Evolutionary conservation across 2,888 invertebrate genomes (phyloP), one percentile per base, ranked within the genome.

Genomic region (Tinea pellionella): DNA sequence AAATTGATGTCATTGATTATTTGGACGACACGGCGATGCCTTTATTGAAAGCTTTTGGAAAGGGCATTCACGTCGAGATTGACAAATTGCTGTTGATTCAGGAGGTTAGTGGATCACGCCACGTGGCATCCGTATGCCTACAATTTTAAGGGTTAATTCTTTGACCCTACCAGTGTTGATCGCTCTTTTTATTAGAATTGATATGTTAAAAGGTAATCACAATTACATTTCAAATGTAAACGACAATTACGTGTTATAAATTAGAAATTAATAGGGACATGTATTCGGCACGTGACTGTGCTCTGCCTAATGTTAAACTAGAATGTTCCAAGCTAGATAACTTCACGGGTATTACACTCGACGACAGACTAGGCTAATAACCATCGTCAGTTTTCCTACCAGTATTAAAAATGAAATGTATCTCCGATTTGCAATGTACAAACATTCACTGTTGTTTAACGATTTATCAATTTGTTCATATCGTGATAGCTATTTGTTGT

Each of bases 1-100:
- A 57, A 32, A 57, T 57, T 57, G 57, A 57, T 57, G 57, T 15
- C 57, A 32, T 9, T 57, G 32, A 57, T 57, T 57, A 57, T 57
- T 29, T 16, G 32, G 61, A 63, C 63, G 30, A 37, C 37, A 37
- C 37, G 37, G 37, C 56, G 64, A 63, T 65, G 67, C 70, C 72
- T 70, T 75, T 75, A 77, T 78, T 78, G 75, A 75, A 74, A 74
- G 71, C 70, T 69, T 72, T 72, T 70, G 69, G 70, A 67, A 69
- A 69, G 70, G 73, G 68, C 71, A 74, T 76, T 77, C 74, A 70
- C 70, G 72, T 69, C 71, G 72, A 78, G 80, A 81, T 79, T 82
- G 83, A 84, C 80, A 82, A 80, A 85, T 85, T 75, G 76, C 73
- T 72, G 71, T 67, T 75, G 80, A 78, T 73, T 78, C 73, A 67